Evolutionary conservation across 92 coral and sea anemone species (phyloP).

Genomic region (Porites rus): DNA sequence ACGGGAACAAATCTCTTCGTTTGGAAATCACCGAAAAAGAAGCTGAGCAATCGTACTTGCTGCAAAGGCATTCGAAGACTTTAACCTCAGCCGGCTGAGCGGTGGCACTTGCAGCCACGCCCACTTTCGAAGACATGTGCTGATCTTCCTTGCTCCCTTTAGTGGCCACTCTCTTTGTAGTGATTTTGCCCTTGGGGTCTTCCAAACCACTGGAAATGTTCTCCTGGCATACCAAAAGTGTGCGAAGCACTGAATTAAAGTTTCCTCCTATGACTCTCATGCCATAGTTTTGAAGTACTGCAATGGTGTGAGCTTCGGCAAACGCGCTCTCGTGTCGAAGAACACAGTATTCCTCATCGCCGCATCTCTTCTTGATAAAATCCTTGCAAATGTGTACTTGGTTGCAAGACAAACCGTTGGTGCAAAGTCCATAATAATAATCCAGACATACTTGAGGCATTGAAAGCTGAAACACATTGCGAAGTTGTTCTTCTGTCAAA

Average conservation of each 20-base stretch:
- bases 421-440: slow-evolving; percentile 21
- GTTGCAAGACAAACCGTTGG: slow-evolving; percentile 7
- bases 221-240: slow-evolving; percentile 54
- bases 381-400: slow-evolving; percentile 67
- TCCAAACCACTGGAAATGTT: not conserved
- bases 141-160: not conserved
- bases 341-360: slow-evolving; percentile 42
- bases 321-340: slow-evolving; percentile 60
- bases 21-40: slow-evolving; percentile 40
- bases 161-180: not conserved
- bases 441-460: slow-evolving; percentile 57
- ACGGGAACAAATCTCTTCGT: slow-evolving; percentile 48
- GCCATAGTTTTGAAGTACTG: slow-evolving; percentile 41
- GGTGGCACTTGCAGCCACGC: not conserved
- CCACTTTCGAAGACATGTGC: not conserved
- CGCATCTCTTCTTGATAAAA: slow-evolving; percentile 51
- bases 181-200: not conserved
- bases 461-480: slow-evolving; percentile 44
- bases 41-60: slow-evolving; percentile 45
- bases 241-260: slow-evolving; percentile 29
- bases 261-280: slow-evolving; percentile 41
- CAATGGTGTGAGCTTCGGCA: slow-evolving; percentile 22
- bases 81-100: slow-evolving; percentile 29
- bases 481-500: slow-evolving; percentile 50
- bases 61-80: slow-evolving; percentile 63